Evolutionary conservation across 2,113 vertebrate species (phyloP).

Genomic region (Periophthalmodon schlosseri): DNA sequence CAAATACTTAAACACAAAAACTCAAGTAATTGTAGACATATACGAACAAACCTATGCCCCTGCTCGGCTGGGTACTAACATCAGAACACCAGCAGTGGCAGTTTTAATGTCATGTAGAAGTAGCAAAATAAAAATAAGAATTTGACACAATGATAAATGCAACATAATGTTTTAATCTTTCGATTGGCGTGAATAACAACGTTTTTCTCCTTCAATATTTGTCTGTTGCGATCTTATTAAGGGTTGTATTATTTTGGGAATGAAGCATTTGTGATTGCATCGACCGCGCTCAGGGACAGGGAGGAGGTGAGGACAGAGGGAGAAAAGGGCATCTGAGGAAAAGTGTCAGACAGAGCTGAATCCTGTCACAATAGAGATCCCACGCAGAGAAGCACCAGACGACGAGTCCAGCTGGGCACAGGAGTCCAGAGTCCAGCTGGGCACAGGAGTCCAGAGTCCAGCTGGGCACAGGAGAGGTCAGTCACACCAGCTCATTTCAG

Average conservation of each 20-base stretch:
- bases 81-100: no score
- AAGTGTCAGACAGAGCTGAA: slow-evolving; percentile 14
- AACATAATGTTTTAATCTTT: no score
- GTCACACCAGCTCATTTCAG: neutral
- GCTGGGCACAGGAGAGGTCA: neutral
- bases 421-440: neutral
- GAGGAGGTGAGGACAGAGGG: neutral
- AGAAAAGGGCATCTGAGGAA: slow-evolving; percentile 10
- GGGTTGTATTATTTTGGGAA: no score
- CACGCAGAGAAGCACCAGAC: slow-evolving; percentile 4
- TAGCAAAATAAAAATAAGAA: no score
- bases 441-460: neutral
- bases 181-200: neutral
- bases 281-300: neutral
- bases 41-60: no score
- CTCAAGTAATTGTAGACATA: no score
- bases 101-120: no score
- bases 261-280: neutral
- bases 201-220: neutral
- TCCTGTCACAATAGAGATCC: slow-evolving; percentile 6
- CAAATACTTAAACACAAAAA: no score
- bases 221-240: no score
- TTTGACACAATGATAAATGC: no score
- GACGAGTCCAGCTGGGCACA: neutral
- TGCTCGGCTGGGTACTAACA: no score